A percentile compares a stretch with the other conserved stretches of the same genome.
Conservation (phyloP, 2,113 vertebrate species). For the Tyrannus savana region DNA sequence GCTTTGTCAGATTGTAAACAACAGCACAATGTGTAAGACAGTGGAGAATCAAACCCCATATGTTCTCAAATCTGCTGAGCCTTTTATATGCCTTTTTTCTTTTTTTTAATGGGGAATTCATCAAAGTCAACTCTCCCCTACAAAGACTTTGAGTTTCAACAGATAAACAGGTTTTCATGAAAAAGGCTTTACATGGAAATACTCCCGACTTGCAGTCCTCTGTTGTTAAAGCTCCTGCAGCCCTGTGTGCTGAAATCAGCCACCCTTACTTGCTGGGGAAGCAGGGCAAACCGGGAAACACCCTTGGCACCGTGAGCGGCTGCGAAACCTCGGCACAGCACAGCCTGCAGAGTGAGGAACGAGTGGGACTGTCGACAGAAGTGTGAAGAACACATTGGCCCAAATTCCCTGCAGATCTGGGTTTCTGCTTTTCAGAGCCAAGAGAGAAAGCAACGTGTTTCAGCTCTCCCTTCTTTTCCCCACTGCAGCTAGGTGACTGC, state of each 20-base stretch:
- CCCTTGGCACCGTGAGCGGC: accelerated
- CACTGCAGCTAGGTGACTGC: neutral
- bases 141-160: neutral
- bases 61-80: conserved; percentile 41
- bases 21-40: neutral
- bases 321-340: neutral
- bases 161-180: neutral
- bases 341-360: neutral
- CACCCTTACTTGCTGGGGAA: neutral
- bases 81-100: neutral
- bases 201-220: neutral
- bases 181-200: neutral
- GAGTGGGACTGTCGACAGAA: neutral
- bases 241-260: neutral
- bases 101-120: neutral
- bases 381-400: conserved; percentile 55
- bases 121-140: neutral
- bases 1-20: conserved; percentile 26
- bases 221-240: neutral
- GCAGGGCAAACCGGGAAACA: neutral
- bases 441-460: neutral
- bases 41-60: conserved; percentile 8
- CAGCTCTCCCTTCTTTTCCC: neutral
- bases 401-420: conserved; percentile 27
- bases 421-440: neutral